A percentile compares a stretch with the other conserved stretches of the same genome.
These are phyloP conservation scores for Penaeus indicus DNA, from an alignment of 1,140 invertebrate species.

Conservation along the genomic window DNA sequence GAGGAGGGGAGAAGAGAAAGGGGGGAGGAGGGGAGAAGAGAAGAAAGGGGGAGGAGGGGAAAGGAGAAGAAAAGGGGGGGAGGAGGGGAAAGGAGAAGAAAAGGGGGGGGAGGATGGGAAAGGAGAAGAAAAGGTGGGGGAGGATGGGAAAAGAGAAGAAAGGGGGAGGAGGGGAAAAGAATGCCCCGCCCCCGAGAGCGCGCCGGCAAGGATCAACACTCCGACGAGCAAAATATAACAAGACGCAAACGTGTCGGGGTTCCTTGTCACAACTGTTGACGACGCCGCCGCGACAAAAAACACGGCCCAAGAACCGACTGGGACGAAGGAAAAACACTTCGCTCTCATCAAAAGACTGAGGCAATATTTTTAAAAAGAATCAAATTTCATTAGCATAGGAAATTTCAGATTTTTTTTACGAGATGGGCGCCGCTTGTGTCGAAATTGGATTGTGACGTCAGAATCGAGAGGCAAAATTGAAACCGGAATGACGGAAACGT, in stretches of 20 bases:
- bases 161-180: no score
- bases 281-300: no score
- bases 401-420: constrained; percentile 30
- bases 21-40: no score
- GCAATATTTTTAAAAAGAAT: constrained; percentile 47
- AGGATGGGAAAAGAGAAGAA: background rate
- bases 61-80: no score
- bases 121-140: no score
- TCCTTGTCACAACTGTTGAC: no score
- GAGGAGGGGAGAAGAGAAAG: background rate
- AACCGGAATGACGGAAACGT: constrained; percentile 7
- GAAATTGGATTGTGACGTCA: constrained; percentile 56
- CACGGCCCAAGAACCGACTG: background rate
- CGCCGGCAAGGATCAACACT: no score
- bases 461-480: constrained; percentile 4
- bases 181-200: no score
- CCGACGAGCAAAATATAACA: no score
- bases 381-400: constrained; percentile 50
- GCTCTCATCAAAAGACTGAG: constrained; percentile 28
- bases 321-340: background rate
- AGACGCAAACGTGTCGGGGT: no score
- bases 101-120: no score
- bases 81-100: no score
- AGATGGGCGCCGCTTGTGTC: constrained; percentile 39
- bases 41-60: background rate